Percentiles rank a stretch among this genome's conserved stretches.
Conservation (phyloP, 1,140 invertebrate species). For the Zaprionus davidi region DNA sequence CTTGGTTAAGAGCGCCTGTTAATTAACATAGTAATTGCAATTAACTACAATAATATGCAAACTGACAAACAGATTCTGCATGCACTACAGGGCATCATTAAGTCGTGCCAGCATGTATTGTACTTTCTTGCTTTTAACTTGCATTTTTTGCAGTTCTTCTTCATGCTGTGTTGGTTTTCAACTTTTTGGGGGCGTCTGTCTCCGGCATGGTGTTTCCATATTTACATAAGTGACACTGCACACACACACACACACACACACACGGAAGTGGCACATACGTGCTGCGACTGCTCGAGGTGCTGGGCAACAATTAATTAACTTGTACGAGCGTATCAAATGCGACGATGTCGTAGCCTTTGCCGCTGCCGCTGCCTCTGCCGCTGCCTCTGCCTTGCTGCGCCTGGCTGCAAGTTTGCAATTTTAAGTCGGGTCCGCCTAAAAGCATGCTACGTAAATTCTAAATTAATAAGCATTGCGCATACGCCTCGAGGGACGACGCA, state of each 20-base stretch:
- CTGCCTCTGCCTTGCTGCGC: conserved; percentile 26
- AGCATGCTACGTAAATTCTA: conserved; percentile 77
- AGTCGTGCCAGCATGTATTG: neutral
- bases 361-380: conserved; percentile 23
- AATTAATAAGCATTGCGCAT: conserved; percentile 74
- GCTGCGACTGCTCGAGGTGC: conserved; percentile 38
- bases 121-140: conserved; percentile 16
- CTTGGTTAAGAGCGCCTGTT: neutral
- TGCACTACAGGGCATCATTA: neutral
- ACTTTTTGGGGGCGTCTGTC: conserved; percentile 63
- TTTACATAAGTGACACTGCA: conserved; percentile 80
- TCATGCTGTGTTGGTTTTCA: conserved; percentile 68
- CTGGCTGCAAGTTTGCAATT: conserved; percentile 45
- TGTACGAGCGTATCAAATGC: conserved; percentile 76
- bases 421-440: conserved; percentile 57
- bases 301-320: conserved; percentile 81
- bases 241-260: conserved; percentile 14
- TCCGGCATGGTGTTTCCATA: conserved; percentile 64
- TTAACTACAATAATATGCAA: neutral
- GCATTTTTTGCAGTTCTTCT: conserved; percentile 28
- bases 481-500: conserved; percentile 23
- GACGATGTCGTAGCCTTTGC: conserved; percentile 56
- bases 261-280: neutral
- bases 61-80: neutral
- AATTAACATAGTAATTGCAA: neutral